Percentiles rank a stretch among this genome's conserved stretches.
These are phyloP conservation scores for Tadarida brasiliensis DNA, from an alignment of 2,797 vertebrate species.

Conservation along the genomic window DNA sequence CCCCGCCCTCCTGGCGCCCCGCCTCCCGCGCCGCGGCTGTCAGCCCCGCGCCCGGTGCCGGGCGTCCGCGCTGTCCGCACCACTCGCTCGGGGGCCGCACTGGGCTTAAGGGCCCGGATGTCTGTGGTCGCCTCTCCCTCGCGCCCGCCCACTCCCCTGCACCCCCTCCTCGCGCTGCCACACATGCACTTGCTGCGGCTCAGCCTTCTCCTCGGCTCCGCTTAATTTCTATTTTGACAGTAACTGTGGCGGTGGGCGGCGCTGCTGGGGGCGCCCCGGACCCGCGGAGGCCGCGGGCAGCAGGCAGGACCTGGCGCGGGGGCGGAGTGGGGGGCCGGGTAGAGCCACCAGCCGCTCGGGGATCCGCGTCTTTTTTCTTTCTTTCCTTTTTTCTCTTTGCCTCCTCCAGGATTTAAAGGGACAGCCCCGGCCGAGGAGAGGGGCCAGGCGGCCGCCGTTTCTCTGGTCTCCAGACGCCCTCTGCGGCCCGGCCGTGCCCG, in stretches of 20 bases:
- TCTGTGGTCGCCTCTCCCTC: constrained; percentile 71
- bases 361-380: constrained; percentile 72
- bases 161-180: constrained; percentile 47
- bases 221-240: constrained; percentile 74
- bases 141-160: constrained; percentile 43
- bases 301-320: not conserved
- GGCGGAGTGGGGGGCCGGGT: not conserved
- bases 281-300: not conserved
- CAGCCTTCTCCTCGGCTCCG: constrained; percentile 14
- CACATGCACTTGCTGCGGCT: constrained; percentile 74
- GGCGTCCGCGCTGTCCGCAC: constrained; percentile 56
- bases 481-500: constrained; percentile 80
- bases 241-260: constrained; percentile 77
- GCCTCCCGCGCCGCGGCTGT: constrained; percentile 73
- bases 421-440: constrained; percentile 75
- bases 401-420: constrained; percentile 85
- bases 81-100: constrained; percentile 70
- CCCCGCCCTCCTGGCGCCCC: constrained; percentile 77
- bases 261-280: constrained; percentile 69
- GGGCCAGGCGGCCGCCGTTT: constrained; percentile 72
- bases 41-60: constrained; percentile 65
- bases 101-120: constrained; percentile 86
- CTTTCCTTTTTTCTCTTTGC: constrained; percentile 78
- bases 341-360: constrained; percentile 52
- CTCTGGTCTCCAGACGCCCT: constrained; percentile 84